These are phyloP conservation scores for Nomada goodeniana DNA, from an alignment of 2,888 invertebrate genomes.

Conservation along the genomic window DNA sequence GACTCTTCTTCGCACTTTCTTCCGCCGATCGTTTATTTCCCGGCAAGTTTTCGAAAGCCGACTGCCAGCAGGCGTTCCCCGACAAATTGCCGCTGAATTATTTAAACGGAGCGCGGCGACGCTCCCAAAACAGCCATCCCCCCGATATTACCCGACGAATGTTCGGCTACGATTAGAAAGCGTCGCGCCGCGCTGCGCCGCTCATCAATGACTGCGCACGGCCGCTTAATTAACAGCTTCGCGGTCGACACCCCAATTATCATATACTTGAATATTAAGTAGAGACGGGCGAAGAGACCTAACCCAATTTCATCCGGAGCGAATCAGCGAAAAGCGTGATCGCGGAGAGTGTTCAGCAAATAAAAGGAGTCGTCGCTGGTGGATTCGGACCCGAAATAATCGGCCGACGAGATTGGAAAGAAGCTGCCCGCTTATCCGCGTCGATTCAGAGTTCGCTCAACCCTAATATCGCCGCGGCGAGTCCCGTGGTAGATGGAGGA, in stretches of 20 bases:
- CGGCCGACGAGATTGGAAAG: constrained; percentile 6
- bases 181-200: background rate
- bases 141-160: background rate
- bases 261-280: constrained; percentile 26
- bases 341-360: background rate
- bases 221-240: constrained; percentile 18
- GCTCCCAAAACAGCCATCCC: background rate
- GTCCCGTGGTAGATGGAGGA: constrained; percentile 18
- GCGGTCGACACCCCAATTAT: constrained; percentile 17
- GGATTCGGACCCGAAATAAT: constrained; percentile 28
- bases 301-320: constrained; percentile 19
- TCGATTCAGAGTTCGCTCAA: constrained; percentile 59
- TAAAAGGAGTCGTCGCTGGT: too few relatives aligned
- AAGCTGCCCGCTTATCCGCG: constrained; percentile 31
- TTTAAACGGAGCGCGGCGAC: constrained; percentile 37
- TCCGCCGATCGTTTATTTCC: constrained; percentile 36
- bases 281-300: background rate
- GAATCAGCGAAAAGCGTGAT: background rate
- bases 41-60: constrained; percentile 23
- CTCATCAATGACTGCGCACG: constrained; percentile 22
- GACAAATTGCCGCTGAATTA: constrained; percentile 57
- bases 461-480: constrained; percentile 48
- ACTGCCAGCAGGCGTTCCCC: constrained; percentile 37
- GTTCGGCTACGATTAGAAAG: background rate
- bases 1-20: background rate